A percentile compares a stretch with the other conserved stretches of the same genome.
Evolutionary conservation across 1,140 invertebrate species (phyloP).

Genomic region (Capitella teleta): DNA sequence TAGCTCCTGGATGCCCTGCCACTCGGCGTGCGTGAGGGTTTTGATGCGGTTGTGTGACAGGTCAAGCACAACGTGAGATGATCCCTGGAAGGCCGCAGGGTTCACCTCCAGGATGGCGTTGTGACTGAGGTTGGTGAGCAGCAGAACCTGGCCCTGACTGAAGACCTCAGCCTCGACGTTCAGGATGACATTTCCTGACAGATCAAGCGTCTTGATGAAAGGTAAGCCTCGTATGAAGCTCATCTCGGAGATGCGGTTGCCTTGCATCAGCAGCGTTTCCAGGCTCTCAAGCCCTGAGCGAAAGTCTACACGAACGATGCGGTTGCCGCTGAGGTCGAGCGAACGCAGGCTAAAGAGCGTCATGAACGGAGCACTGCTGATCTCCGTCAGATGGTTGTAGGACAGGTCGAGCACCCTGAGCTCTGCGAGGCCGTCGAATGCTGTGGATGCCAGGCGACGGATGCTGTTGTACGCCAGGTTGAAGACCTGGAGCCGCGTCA

Average conservation of each 20-base stretch:
- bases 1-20: slow-evolving; percentile 17
- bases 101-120: slow-evolving; percentile 20
- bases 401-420: slow-evolving; percentile 7
- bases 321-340: slow-evolving; percentile 6
- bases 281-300: not conserved
- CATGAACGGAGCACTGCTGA: not conserved
- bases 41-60: slow-evolving; percentile 24
- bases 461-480: slow-evolving; percentile 20
- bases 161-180: slow-evolving; percentile 18
- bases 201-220: slow-evolving; percentile 17
- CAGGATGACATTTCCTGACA: slow-evolving; percentile 20
- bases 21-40: slow-evolving; percentile 17
- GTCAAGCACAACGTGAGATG: slow-evolving; percentile 23
- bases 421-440: slow-evolving; percentile 2
- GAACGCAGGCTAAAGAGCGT: not conserved
- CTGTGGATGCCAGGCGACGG: slow-evolving; percentile 7
- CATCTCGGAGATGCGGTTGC: slow-evolving; percentile 1
- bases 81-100: slow-evolving; percentile 18
- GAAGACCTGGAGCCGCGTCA: slow-evolving; percentile 15
- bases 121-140: slow-evolving; percentile 21
- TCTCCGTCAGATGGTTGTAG: slow-evolving; percentile 3
- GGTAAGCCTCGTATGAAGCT: slow-evolving; percentile 14
- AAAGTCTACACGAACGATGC: not conserved
- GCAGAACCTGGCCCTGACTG: slow-evolving; percentile 13
- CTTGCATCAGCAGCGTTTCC: not conserved